Percentiles rank a stretch among this genome's conserved stretches.
These are phyloP conservation scores for Lineus longissimus DNA, from an alignment of 1,140 invertebrate species.

Conservation along the genomic window DNA sequence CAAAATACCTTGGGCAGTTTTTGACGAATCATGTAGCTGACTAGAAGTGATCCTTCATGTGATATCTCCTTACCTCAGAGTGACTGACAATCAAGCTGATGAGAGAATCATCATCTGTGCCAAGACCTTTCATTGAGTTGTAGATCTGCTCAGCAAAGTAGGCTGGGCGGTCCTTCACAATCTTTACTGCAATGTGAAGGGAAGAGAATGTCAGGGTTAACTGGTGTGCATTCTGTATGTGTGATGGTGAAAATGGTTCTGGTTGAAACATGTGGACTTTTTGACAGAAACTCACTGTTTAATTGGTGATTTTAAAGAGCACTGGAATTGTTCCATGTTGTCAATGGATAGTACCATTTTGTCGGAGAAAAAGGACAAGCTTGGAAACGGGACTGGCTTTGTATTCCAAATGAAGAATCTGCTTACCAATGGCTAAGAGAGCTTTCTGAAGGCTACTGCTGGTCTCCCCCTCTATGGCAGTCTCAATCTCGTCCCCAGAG, in stretches of 20 bases:
- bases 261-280: too few species aligned
- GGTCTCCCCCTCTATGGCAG: conserved; percentile 38
- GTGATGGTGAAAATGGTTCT: too few species aligned
- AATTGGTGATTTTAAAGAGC: background rate
- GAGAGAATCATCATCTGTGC: conserved; percentile 82
- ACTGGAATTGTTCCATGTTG: background rate
- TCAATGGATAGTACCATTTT: too few species aligned
- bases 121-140: conserved; percentile 76
- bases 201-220: too few species aligned
- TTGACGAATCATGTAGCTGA: too few species aligned
- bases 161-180: conserved; percentile 68
- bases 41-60: too few species aligned
- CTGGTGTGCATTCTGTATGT: too few species aligned
- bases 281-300: too few species aligned
- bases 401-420: background rate
- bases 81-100: conserved; percentile 85
- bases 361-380: too few species aligned
- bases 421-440: conserved; percentile 40
- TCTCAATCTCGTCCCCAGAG: conserved; percentile 40
- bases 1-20: too few species aligned
- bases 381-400: too few species aligned
- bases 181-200: conserved; percentile 23
- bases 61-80: conserved; percentile 60
- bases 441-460: conserved; percentile 41
- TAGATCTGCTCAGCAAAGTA: conserved; percentile 89